Percentiles rank a stretch among this genome's conserved stretches.
Conservation (phyloP, 53 echinoderm and acorn worm species). For the Hippasteria phrygiana region DNA sequence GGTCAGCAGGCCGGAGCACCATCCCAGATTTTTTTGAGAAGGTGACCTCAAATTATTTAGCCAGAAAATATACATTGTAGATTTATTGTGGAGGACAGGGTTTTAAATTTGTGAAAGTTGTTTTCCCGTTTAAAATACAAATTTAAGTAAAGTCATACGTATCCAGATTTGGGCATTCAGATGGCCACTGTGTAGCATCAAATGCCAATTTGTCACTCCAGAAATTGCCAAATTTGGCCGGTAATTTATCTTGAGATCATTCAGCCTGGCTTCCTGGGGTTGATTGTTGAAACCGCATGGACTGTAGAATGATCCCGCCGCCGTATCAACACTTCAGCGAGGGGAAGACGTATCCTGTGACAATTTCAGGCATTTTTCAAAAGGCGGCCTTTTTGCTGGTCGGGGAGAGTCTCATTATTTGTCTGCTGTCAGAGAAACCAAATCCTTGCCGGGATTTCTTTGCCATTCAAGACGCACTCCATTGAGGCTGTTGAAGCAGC, state of each 20-base stretch:
- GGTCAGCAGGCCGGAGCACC: too few species aligned
- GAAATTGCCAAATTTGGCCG: slow-evolving; percentile 24
- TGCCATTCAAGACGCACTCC: neutral
- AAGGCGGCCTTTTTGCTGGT: neutral
- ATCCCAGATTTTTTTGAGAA: too few species aligned
- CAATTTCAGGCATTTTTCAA: neutral
- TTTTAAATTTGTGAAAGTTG: too few species aligned
- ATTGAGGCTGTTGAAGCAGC: neutral
- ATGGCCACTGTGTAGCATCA: neutral
- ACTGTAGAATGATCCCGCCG: neutral
- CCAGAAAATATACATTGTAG: too few species aligned
- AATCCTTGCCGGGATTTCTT: neutral
- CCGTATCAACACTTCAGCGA: neutral
- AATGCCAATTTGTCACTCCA: neutral
- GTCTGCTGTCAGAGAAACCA: neutral
- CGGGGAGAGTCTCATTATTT: neutral
- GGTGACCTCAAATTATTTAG: too few species aligned
- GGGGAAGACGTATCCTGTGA: neutral
- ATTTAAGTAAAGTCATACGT: too few species aligned
- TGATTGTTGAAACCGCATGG: neutral
- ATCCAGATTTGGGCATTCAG: neutral
- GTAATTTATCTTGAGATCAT: neutral
- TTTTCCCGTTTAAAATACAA: too few species aligned
- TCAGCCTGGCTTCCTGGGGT: neutral
- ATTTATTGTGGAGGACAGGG: too few species aligned